Base-by-base conservation (phyloP, 2,888 invertebrate species). In the Aporophyla lueneburgensis region DNA sequence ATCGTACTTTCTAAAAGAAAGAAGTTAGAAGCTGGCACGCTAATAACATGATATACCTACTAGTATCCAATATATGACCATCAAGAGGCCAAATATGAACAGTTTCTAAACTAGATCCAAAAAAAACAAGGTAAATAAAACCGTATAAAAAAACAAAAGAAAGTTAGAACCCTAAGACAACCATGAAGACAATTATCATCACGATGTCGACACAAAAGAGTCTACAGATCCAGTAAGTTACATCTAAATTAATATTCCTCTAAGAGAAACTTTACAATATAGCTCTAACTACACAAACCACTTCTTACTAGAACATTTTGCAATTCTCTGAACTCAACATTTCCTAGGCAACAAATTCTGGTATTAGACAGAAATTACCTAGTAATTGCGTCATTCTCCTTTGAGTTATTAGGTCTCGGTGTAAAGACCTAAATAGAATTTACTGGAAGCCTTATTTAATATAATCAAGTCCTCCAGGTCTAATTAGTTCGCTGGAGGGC, bases 331-430 rank as follows among this genome's bases (percentile, higher is more conserved):
- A 68, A 49, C 58, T 33, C 43, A 58, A 46, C 54, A 65, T 54
- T 83, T 80, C 83, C 83, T 83, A 40, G 68, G 46, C 21, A 76
- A 79, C 83, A 74, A 83, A 83, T 83, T 83, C 75, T 68, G 9
- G 70, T 72, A 66, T 70, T 63, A 78, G 73, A 66, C 70, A 73
- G 51, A 67, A 76, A 68, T 61, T 71, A 58, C 58, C 71, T 51
- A 61, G 53, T 58, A 70, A 74, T 61, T 73, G 59, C 70, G 40
- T 54, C 61, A 74, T 69, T 73, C 33, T 71, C 62, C 6, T 62
- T 74, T n/a, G 59, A 74, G 62, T 71, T 70, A 81, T 66, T 76
- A 53, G 46, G 61, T 58, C 27, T 62, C 43, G 10, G 27, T 62
- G 10, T 46, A 51, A 21, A 40, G 19, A 43, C 24, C 14, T 63